Evolutionary conservation across 1,140 invertebrate species (phyloP), one percentile per base, ranked within the genome.

Genomic region (Drosophila repletoides): DNA sequence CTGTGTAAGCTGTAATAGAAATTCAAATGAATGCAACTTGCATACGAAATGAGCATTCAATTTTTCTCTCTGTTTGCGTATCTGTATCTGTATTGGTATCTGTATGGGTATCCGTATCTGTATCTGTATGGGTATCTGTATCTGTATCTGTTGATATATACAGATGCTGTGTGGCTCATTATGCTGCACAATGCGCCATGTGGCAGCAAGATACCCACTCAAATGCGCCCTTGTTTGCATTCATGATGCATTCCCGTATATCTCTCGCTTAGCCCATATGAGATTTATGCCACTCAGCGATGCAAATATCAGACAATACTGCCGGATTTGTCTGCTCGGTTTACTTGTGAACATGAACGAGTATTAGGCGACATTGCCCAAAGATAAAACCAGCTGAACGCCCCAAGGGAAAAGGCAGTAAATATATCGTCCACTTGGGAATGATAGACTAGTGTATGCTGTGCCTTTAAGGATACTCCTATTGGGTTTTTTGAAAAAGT

Each of bases 221-320:
- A 59, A 43, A 52, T 52, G 52, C 45, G 46, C 24, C 31, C 60
- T 41, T 59, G 63, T 67, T 72, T 43, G 76, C 66, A 80, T 75
- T 58, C 72, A 80, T 52, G 29, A 66, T 59, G 34, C 45, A 31
- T 28, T 15, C 3, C 26, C 24, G 73, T 68, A 56, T 29, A 36
- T 31, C 24, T 49, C 33, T 12, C 36, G 59, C 65, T 36, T 28
- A 33, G 28, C 49, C 29, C 29, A 41, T 55, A 58, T 65, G 43
- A 75, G 80, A 84, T 79, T 79, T 84, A 73, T 79, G 65, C 60
- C 74, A 64, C 60, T 84, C 56, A 69, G 56, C 59, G 31, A 48
- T 61, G 59, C 59, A 74, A 70, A 76, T 56, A 49, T 64, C 55
- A 53, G 46, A 81, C 76, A 81, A 81, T 81, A 21, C 36, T 31